phyloP scores from a whole-genome alignment of 2,888 invertebrate genomes.

The Drosophila infuscata region DNA sequence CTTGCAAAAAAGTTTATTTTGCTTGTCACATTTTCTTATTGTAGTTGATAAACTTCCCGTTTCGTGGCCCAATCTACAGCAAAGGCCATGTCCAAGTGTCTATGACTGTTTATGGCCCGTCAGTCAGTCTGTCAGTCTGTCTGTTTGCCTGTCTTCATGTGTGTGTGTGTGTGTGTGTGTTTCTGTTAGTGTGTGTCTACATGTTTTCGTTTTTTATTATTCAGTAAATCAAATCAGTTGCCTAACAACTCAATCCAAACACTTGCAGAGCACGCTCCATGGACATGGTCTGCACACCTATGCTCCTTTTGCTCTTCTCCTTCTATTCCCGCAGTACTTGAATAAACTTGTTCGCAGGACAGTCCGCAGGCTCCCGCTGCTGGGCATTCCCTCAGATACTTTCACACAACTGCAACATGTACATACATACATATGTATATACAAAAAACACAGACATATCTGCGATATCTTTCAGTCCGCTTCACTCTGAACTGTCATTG shows the following conservation, averaged over 20 bases:
- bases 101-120: conserved; percentile 76
- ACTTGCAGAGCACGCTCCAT: conserved; percentile 74
- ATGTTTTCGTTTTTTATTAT: conserved; percentile 78
- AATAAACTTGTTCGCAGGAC: conserved; percentile 36
- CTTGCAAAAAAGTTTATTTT: conserved; percentile 62
- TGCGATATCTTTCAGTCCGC: conserved; percentile 28
- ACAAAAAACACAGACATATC: not conserved
- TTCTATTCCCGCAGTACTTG: conserved; percentile 6
- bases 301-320: not conserved
- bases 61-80: conserved; percentile 52
- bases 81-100: conserved; percentile 72
- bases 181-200: conserved; percentile 27
- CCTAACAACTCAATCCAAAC: conserved; percentile 81
- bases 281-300: conserved; percentile 54
- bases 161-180: conserved; percentile 8
- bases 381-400: conserved; percentile 47
- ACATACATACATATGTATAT: not conserved
- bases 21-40: conserved; percentile 78
- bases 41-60: conserved; percentile 75
- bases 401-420: conserved; percentile 41
- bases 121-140: conserved; percentile 51
- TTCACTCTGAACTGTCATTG: conserved; percentile 45
- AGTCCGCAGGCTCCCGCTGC: conserved; percentile 24
- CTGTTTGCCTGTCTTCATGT: conserved; percentile 23
- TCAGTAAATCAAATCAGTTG: conserved; percentile 81